These are phyloP conservation scores for Laticauda colubrina DNA, from an alignment of 2,113 vertebrate species.

Conservation along the genomic window DNA sequence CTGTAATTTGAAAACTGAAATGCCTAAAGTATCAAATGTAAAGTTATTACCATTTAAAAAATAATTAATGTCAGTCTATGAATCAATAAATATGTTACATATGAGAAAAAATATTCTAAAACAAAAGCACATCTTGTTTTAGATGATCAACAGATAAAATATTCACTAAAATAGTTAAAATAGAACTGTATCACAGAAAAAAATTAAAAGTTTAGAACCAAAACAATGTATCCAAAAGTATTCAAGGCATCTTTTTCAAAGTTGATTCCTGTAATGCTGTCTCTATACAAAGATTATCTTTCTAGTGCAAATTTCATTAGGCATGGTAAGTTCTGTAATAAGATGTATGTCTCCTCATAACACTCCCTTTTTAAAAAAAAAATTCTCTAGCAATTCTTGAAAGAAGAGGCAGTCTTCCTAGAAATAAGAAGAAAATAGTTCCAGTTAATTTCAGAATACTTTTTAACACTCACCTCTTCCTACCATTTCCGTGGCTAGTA, in stretches of 20 bases:
- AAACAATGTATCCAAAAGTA: background rate
- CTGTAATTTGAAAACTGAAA: background rate
- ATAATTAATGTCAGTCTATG: background rate
- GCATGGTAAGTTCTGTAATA: background rate
- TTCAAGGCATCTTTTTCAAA: background rate
- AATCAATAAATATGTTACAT: background rate
- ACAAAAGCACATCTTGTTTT: background rate
- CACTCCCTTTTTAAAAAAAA: background rate
- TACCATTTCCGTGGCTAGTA: background rate
- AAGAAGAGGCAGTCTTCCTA: background rate
- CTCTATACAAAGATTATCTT: conserved; percentile 19
- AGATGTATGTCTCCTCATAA: background rate
- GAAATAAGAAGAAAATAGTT: background rate
- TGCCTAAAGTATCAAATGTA: background rate
- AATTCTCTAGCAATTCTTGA: background rate
- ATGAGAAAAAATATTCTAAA: background rate
- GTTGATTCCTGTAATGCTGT: background rate
- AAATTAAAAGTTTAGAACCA: background rate
- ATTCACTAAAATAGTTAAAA: background rate
- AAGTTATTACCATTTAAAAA: background rate
- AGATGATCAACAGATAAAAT: background rate
- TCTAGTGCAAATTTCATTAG: conserved; percentile 29
- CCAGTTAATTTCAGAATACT: conserved; percentile 50
- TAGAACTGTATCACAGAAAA: background rate
- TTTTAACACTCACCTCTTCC: background rate